These are phyloP conservation scores for Rana temporaria DNA, from an alignment of 2,113 vertebrate species.

Conservation along the genomic window DNA sequence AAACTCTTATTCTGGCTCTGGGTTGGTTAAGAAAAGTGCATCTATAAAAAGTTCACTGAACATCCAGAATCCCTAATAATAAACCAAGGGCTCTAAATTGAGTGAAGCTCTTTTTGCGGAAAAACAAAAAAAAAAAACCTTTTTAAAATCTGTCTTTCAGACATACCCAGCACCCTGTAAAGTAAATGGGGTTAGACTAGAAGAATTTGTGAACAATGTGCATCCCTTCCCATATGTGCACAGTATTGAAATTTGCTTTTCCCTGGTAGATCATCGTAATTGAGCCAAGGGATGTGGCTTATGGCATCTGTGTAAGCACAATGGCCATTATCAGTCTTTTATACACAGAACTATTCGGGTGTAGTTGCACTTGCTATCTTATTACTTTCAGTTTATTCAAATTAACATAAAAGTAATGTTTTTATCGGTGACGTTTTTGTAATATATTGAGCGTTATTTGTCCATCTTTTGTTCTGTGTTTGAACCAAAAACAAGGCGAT, in stretches of 20 bases:
- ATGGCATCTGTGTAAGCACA: slow-evolving; percentile 10
- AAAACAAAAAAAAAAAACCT: too few relatives aligned
- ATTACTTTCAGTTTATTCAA: slow-evolving; percentile 3
- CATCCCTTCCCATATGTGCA: neutral
- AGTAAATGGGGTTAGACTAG: neutral
- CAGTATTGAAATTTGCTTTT: neutral
- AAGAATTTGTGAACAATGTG: neutral
- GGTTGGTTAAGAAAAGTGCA: too few relatives aligned
- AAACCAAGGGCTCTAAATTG: too few relatives aligned
- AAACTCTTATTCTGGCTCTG: too few relatives aligned
- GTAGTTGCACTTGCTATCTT: slow-evolving; percentile 14
- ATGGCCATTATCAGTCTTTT: slow-evolving; percentile 27
- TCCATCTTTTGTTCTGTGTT: neutral
- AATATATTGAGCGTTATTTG: neutral
- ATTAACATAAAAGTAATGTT: slow-evolving; percentile 4
- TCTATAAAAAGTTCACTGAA: too few relatives aligned
- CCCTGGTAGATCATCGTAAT: neutral
- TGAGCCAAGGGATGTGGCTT: neutral
- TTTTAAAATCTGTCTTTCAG: too few relatives aligned
- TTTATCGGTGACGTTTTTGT: neutral
- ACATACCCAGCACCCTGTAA: too few relatives aligned
- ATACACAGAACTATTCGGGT: slow-evolving; percentile 24
- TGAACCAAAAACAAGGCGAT: neutral
- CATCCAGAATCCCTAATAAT: too few relatives aligned
- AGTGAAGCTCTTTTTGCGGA: too few relatives aligned